Percentiles rank a stretch among this genome's conserved stretches.
Conservation (phyloP, 1,140 invertebrate genomes). For the Caerostris extrusa region DNA sequence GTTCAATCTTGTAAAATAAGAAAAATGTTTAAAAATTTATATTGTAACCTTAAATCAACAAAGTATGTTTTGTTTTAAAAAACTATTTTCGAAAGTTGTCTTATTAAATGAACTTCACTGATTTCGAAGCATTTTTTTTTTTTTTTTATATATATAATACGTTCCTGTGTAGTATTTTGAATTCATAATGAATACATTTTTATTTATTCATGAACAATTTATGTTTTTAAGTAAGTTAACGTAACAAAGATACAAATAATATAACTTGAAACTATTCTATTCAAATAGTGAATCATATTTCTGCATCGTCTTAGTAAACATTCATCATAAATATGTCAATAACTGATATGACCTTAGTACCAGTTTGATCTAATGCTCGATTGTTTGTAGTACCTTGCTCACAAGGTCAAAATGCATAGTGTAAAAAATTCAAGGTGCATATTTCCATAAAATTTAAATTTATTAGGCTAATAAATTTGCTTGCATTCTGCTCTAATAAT, state of each 20-base stretch:
- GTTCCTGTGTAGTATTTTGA: too few species aligned
- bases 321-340: neutral
- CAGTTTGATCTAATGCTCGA: neutral
- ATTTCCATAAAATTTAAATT: neutral
- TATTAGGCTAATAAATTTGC: neutral
- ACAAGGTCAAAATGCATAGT: neutral
- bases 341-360: constrained; percentile 18
- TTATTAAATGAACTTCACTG: neutral
- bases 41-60: neutral
- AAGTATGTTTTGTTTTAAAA: too few species aligned
- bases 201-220: too few species aligned
- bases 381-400: neutral
- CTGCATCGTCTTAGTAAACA: too few species aligned
- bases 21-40: too few species aligned
- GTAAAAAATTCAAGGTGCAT: neutral
- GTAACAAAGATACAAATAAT: too few species aligned
- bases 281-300: too few species aligned
- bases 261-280: too few species aligned
- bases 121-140: neutral
- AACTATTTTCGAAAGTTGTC: neutral
- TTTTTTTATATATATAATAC: too few species aligned
- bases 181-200: too few species aligned
- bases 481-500: neutral
- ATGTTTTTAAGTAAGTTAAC: too few species aligned
- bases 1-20: too few species aligned